A percentile compares a stretch with the other conserved stretches of the same genome.
These are phyloP conservation scores for Neodontobutis hainanensis DNA, from an alignment of 2,113 vertebrate genomes.

Conservation along the genomic window DNA sequence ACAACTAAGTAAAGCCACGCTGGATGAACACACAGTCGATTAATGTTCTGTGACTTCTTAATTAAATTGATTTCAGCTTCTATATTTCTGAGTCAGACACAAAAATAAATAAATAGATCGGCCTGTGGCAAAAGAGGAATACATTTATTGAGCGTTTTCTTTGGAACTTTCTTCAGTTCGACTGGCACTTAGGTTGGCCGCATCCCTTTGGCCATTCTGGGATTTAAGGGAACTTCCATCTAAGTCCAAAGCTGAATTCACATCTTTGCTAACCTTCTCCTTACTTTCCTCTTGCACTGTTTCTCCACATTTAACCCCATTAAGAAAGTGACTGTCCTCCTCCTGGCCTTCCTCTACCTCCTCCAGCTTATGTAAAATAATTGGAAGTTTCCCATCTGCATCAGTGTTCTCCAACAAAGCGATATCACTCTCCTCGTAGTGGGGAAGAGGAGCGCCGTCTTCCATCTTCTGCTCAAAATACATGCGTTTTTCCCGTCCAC, in stretches of 20 bases:
- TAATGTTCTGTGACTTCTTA: slow-evolving; percentile 68
- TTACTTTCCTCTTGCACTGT: slow-evolving; percentile 13
- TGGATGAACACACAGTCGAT: slow-evolving; percentile 63
- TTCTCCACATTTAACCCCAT: slow-evolving; percentile 76
- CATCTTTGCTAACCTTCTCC: slow-evolving; percentile 26
- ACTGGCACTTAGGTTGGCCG: slow-evolving; percentile 62
- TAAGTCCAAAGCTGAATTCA: slow-evolving; percentile 28
- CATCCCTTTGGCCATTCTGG: slow-evolving; percentile 44
- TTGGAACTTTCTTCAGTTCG: slow-evolving; percentile 80
- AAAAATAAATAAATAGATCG: slow-evolving; percentile 77
- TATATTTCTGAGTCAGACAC: slow-evolving; percentile 70
- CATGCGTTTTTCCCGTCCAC: slow-evolving; percentile 81
- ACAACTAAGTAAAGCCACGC: slow-evolving; percentile 72
- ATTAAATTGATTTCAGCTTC: slow-evolving; percentile 48
- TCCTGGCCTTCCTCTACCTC: slow-evolving; percentile 78
- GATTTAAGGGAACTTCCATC: slow-evolving; percentile 3
- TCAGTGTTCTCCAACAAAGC: slow-evolving; percentile 86
- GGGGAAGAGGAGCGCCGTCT: slow-evolving; percentile 81
- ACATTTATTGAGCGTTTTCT: slow-evolving; percentile 77
- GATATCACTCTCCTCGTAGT: slow-evolving; percentile 87
- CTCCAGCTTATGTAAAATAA: slow-evolving; percentile 86
- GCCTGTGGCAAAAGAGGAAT: slow-evolving; percentile 42
- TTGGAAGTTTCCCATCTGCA: slow-evolving; percentile 85
- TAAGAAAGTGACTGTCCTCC: slow-evolving; percentile 67
- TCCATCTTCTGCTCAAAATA: slow-evolving; percentile 83